A percentile compares a stretch with the other conserved stretches of the same genome.
Evolutionary conservation across 2,797 vertebrate species (phyloP).

Genomic region (Salarias fasciatus): DNA sequence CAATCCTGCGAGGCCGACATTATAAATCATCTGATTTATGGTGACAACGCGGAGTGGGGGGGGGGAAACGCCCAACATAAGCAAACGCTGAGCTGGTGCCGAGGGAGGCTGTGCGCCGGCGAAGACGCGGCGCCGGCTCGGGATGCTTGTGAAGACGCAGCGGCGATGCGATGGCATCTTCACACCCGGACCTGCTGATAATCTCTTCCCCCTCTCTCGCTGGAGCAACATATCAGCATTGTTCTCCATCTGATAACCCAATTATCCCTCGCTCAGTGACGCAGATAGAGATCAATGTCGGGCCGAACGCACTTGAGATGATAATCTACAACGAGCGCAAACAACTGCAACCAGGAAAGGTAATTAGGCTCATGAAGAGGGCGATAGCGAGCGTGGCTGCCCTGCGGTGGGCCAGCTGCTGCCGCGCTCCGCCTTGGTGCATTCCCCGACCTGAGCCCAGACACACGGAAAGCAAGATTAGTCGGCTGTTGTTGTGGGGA

Average conservation of each 20-base stretch:
- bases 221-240: conserved; percentile 43
- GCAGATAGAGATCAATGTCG: conserved; percentile 66
- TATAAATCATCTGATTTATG: conserved; percentile 84
- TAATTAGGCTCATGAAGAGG: conserved; percentile 52
- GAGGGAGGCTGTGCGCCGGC: conserved; percentile 59
- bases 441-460: conserved; percentile 46
- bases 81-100: conserved; percentile 67
- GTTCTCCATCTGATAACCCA: conserved; percentile 71
- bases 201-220: conserved; percentile 51
- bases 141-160: conserved; percentile 52
- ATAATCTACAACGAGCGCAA: conserved; percentile 60
- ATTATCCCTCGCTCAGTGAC: conserved; percentile 66
- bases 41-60: conserved; percentile 60
- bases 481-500: conserved; percentile 83
- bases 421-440: conserved; percentile 34
- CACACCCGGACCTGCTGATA: conserved; percentile 45
- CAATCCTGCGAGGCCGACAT: conserved; percentile 67
- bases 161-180: conserved; percentile 41
- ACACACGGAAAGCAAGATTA: conserved; percentile 59
- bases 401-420: conserved; percentile 30
- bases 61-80: conserved; percentile 74
- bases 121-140: conserved; percentile 34
- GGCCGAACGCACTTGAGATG: conserved; percentile 63
- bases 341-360: conserved; percentile 51
- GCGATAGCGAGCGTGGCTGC: conserved; percentile 17